Conservation (phyloP, 1,140 invertebrate genomes). For the Formica selysi region DNA sequence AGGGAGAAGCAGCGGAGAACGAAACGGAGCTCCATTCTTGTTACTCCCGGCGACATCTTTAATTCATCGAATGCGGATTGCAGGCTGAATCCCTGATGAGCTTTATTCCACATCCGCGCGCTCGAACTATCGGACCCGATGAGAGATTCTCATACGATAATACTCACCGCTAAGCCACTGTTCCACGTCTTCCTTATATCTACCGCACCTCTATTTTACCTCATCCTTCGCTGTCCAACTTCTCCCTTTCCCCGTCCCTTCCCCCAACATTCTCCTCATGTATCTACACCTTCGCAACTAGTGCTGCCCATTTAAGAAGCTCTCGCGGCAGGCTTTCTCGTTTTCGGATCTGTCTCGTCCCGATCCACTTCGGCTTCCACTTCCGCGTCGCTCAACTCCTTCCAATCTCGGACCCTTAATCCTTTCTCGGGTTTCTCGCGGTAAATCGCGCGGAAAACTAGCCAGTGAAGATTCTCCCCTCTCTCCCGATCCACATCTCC, state of each 20-base stretch:
- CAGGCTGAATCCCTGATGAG: constrained; percentile 85
- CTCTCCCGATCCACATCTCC: constrained; percentile 58
- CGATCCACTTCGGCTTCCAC: constrained; percentile 48
- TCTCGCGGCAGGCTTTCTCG: constrained; percentile 72
- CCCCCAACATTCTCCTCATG: background rate
- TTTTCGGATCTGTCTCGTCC: constrained; percentile 65
- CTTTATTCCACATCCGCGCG: constrained; percentile 86
- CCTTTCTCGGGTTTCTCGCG: constrained; percentile 79
- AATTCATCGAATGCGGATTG: constrained; percentile 86
- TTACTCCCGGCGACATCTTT: constrained; percentile 86
- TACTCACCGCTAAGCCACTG: constrained; percentile 76
- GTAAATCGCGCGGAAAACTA: constrained; percentile 84
- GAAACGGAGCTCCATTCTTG: constrained; percentile 82
- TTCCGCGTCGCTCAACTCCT: constrained; percentile 72
- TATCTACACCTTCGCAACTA: constrained; percentile 52
- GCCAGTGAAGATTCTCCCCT: constrained; percentile 78
- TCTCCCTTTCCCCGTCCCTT: constrained; percentile 5
- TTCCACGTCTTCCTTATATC: constrained; percentile 65
- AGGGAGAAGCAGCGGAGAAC: constrained; percentile 49
- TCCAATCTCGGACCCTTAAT: constrained; percentile 80
- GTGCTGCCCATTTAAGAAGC: constrained; percentile 70
- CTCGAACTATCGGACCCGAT: constrained; percentile 85
- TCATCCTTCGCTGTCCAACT: constrained; percentile 30
- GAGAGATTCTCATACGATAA: constrained; percentile 84
- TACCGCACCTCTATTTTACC: constrained; percentile 34